phyloP scores from a whole-genome alignment of 2,888 invertebrate genomes.

The Limenitis camilla region DNA sequence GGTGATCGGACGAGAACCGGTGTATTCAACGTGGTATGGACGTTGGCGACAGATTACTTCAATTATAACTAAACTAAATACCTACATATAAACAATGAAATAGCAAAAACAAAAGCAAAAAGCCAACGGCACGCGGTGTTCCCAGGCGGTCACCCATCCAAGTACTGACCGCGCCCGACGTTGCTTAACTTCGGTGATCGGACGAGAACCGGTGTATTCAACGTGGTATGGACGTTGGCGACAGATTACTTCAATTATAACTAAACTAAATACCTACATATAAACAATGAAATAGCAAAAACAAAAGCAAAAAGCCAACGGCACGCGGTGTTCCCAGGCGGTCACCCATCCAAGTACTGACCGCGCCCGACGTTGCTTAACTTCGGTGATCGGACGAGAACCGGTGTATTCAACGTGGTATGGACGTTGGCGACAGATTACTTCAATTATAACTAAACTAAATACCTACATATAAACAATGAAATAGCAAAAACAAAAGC shows the following conservation, averaged over 20 bases:
- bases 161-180: constrained; percentile 68
- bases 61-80: no score
- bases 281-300: no score
- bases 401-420: constrained; percentile 65
- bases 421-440: constrained; percentile 48
- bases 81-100: no score
- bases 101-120: no score
- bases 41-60: constrained; percentile 40
- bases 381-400: constrained; percentile 71
- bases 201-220: constrained; percentile 68
- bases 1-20: constrained; percentile 70
- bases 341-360: constrained; percentile 70
- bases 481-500: no score
- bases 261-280: no score
- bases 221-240: constrained; percentile 58
- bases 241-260: no score
- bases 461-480: no score
- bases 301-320: constrained; percentile 23
- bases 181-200: constrained; percentile 70
- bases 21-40: constrained; percentile 65
- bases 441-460: no score
- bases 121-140: constrained; percentile 26
- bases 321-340: constrained; percentile 27
- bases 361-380: constrained; percentile 67
- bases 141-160: constrained; percentile 57